Base-by-base conservation (phyloP, 2,113 vertebrate species). In the Poecilia latipinna region DNA sequence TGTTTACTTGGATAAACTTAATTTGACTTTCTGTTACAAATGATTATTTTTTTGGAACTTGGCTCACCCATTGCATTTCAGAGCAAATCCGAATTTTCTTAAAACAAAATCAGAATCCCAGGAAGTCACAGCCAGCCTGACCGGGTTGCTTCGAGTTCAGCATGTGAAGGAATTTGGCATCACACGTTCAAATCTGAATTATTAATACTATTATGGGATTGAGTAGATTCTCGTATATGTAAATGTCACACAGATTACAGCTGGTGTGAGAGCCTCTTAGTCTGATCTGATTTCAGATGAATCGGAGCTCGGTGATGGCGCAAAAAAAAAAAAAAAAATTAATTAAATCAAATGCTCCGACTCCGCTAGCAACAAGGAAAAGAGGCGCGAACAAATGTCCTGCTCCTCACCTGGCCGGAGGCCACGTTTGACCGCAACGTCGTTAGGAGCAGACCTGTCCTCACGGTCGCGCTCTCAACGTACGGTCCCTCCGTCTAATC, bases 241-340 rank as follows among this genome's bases (percentile, higher is more conserved):
- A 93, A 92, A 92, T 92, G 87, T 93, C 84, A 85, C 88, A 86
- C 84, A 90, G 92, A 91, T 93, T 90, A 92, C 35, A 54, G 69
- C 66, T 89, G 79, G 71, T 77, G 77, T 88, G 86, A 92, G 83
- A 92, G 83, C 89, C 91, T 90, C 92, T 91, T 90, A 92, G 88
- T 88, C 83, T 90, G 90, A 92, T 90, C 91, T 88, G 92, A 88
- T 90, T 89, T 86, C 74, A 85, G 82, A 78, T 89, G 89, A 90
- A 92, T 83, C 87, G 81, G 90, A 90, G 77, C 82, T 68, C 68
- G 60, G 4, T 65, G 68, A 64, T 60, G 69, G 32, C 77, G 66
- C 51, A 37, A 51, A 61, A 64, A 2, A 37, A 10, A 37, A 10
- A 35, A 35, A 10, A 10, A 11, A 37, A 37, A 37, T 2, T 10